Conservation (phyloP, 2,888 invertebrate genomes). For the Electrophaes corylata region DNA sequence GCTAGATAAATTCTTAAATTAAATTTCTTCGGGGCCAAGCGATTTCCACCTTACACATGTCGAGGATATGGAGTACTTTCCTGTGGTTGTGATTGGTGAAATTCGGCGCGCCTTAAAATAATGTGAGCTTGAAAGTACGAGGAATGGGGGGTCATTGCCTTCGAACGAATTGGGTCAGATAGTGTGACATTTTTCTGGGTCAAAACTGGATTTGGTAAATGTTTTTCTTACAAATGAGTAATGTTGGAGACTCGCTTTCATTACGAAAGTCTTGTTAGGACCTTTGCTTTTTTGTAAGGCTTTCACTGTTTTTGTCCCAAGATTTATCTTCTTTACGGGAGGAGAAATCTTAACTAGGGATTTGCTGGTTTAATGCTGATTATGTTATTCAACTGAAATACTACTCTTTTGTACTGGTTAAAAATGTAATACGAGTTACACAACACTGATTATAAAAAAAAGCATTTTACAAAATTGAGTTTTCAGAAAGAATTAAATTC, state of each 20-base stretch:
- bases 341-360: too few species aligned
- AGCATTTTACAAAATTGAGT: too few species aligned
- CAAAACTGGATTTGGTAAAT: conserved; percentile 59
- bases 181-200: conserved; percentile 71
- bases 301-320: conserved; percentile 29
- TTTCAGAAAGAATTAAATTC: too few species aligned
- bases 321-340: conserved; percentile 25
- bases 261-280: conserved; percentile 35
- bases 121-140: conserved; percentile 60
- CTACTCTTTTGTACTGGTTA: background rate
- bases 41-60: conserved; percentile 49
- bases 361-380: conserved; percentile 24
- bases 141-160: conserved; percentile 65
- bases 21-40: conserved; percentile 56
- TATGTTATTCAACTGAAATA: conserved; percentile 16
- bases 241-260: conserved; percentile 48
- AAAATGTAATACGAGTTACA: too few species aligned
- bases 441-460: too few species aligned
- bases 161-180: conserved; percentile 71
- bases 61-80: conserved; percentile 47
- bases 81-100: conserved; percentile 45
- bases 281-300: conserved; percentile 16
- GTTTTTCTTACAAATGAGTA: conserved; percentile 68
- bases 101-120: conserved; percentile 72
- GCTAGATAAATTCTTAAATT: conserved; percentile 81